A percentile compares a stretch with the other conserved stretches of the same genome.
Conservation (phyloP, 2,113 vertebrate genomes). For the Drymodes brunneopygia region DNA sequence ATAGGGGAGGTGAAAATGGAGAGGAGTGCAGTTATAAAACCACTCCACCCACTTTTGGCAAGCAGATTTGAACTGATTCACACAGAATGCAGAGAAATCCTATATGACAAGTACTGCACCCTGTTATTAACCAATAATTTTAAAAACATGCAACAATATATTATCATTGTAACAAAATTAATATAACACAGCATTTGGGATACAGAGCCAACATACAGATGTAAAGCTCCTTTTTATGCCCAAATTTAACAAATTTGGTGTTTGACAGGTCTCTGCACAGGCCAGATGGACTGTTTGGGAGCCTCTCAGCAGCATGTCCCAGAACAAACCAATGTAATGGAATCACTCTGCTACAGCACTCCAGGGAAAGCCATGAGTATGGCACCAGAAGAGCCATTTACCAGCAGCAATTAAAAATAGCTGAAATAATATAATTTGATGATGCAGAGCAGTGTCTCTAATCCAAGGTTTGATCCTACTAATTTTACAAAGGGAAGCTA, state of each 20-base stretch:
- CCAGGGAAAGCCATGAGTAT: background rate
- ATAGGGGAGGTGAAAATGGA: background rate
- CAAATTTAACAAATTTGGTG: background rate
- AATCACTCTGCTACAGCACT: background rate
- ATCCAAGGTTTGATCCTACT: background rate
- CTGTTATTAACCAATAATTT: background rate
- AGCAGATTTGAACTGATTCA: background rate
- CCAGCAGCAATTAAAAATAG: background rate
- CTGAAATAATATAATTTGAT: background rate
- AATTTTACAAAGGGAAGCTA: background rate
- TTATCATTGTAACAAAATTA: background rate
- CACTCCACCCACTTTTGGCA: background rate
- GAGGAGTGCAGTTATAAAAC: background rate
- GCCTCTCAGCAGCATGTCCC: background rate
- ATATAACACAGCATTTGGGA: background rate
- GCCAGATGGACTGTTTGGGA: fast-evolving
- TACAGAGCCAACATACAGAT: background rate
- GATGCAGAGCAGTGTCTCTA: background rate
- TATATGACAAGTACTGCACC: background rate
- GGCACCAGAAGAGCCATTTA: background rate
- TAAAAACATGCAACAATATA: background rate
- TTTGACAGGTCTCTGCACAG: background rate
- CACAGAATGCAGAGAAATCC: background rate
- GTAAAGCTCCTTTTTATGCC: background rate
- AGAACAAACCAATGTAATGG: background rate